These are phyloP conservation scores for Rotaria sp. DNA, from an alignment of 2,888 invertebrate species.

Conservation along the genomic window DNA sequence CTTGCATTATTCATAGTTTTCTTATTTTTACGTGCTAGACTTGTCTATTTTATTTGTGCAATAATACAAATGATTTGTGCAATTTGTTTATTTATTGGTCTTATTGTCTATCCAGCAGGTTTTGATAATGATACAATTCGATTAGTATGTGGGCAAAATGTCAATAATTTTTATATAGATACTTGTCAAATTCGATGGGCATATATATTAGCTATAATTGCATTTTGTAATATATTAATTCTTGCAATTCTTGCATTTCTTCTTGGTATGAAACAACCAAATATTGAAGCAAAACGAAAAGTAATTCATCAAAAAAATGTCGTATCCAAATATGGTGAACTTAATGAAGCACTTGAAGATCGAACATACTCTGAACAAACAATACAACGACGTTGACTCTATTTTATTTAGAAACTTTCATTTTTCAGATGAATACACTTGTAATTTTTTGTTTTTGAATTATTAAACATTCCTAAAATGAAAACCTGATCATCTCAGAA, in stretches of 20 bases:
- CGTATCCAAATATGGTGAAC: background rate
- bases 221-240: slow-evolving; percentile 73
- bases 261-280: slow-evolving; percentile 72
- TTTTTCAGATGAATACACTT: background rate
- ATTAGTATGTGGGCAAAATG: slow-evolving; percentile 71
- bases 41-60: slow-evolving; percentile 83
- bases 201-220: slow-evolving; percentile 81
- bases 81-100: slow-evolving; percentile 75
- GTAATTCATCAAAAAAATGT: background rate
- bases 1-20: slow-evolving; percentile 80
- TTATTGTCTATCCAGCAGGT: slow-evolving; percentile 79
- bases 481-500: too few species aligned
- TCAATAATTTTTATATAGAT: slow-evolving; percentile 69
- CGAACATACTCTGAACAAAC: background rate
- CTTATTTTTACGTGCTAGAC: slow-evolving; percentile 82
- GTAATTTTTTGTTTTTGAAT: background rate
- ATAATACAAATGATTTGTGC: slow-evolving; percentile 91
- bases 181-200: slow-evolving; percentile 73
- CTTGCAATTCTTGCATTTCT: slow-evolving; percentile 83
- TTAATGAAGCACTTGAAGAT: background rate
- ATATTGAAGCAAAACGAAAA: slow-evolving; percentile 31
- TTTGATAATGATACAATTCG: slow-evolving; percentile 77
- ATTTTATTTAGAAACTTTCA: background rate
- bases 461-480: background rate
- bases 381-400: background rate